Percentiles rank a stretch among this genome's conserved stretches.
phyloP scores from a whole-genome alignment of 2,797 vertebrate genomes.

The Fundulus diaphanus region DNA sequence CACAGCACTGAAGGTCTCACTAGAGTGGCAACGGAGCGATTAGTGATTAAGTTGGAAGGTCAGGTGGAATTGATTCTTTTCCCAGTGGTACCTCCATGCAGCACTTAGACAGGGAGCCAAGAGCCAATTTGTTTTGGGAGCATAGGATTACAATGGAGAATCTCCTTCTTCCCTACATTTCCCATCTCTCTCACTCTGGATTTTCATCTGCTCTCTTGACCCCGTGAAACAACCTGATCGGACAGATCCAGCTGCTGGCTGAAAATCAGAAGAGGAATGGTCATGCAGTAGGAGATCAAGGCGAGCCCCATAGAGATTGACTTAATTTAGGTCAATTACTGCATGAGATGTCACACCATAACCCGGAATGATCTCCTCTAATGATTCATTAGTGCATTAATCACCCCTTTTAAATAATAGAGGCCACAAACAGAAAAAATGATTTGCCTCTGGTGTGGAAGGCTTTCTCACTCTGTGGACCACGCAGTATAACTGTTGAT shows the following conservation, averaged over 20 bases:
- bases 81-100: conserved; percentile 61
- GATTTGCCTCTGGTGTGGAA: conserved; percentile 39
- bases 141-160: conserved; percentile 67
- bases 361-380: conserved; percentile 59
- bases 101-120: conserved; percentile 61
- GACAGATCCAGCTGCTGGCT: conserved; percentile 25
- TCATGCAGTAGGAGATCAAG: conserved; percentile 31
- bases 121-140: conserved; percentile 74
- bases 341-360: conserved; percentile 53
- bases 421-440: conserved; percentile 58
- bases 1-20: conserved; percentile 58
- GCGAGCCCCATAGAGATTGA: conserved; percentile 50
- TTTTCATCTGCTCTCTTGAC: conserved; percentile 31
- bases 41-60: conserved; percentile 83
- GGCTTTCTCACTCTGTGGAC: conserved; percentile 16
- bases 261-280: conserved; percentile 47
- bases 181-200: conserved; percentile 15
- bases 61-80: conserved; percentile 82
- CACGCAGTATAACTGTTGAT: conserved; percentile 20
- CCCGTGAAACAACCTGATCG: conserved; percentile 16
- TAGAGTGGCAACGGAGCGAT: conserved; percentile 63
- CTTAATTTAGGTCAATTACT: conserved; percentile 74
- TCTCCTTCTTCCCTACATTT: conserved; percentile 20
- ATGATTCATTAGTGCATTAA: conserved; percentile 74
- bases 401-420: conserved; percentile 65